Conservation (phyloP, 2,797 vertebrate genomes). For the Spondyliosoma cantharus region DNA sequence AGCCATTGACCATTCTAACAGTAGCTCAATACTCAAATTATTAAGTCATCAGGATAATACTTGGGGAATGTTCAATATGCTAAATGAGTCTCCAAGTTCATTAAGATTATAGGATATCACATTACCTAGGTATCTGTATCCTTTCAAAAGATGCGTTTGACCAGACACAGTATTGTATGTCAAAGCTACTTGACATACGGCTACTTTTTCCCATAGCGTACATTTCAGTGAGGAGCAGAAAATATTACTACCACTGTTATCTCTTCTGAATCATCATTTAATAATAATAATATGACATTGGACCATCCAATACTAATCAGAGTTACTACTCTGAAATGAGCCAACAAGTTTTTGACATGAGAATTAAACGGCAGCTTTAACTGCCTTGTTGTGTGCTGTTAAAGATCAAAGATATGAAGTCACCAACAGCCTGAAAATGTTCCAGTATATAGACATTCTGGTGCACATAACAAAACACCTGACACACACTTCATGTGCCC, state of each 20-base stretch:
- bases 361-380: constrained; percentile 27
- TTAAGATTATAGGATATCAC: constrained; percentile 6
- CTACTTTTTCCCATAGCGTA: background rate
- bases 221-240: background rate
- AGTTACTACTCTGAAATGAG: constrained; percentile 25
- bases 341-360: constrained; percentile 16
- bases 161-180: background rate
- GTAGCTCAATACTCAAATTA: constrained; percentile 59
- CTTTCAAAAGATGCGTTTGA: background rate
- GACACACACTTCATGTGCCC: background rate
- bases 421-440: constrained; percentile 33
- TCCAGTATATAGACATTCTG: constrained; percentile 3
- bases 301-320: constrained; percentile 10
- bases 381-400: constrained; percentile 42
- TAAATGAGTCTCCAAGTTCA: background rate
- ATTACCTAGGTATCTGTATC: background rate
- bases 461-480: background rate
- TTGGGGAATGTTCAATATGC: background rate
- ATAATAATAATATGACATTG: background rate
- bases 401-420: constrained; percentile 53
- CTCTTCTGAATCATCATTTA: constrained; percentile 18
- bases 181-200: background rate
- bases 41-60: constrained; percentile 52
- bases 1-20: constrained; percentile 38
- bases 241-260: background rate